Evolutionary conservation across 2,888 invertebrate species (phyloP), one percentile per base, ranked within the genome.

Genomic region (Polyploca ridens): DNA sequence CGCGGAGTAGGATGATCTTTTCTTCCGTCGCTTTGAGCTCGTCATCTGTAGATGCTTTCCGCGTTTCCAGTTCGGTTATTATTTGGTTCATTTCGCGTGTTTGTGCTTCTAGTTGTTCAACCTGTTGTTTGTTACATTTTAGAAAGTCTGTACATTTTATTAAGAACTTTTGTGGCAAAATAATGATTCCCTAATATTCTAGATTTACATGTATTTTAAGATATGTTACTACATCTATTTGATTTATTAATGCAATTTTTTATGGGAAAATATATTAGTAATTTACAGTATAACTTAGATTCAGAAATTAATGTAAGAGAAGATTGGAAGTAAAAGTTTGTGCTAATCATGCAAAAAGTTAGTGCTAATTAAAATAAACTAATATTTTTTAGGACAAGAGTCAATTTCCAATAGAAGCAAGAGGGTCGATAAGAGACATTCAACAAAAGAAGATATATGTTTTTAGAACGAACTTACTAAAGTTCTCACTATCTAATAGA

Each of bases 61-160:
- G 95, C 0, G 93, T 86, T 74, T 96, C 96, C 1, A 96, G 87
- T 10, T 96, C 96, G 1, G 90, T 84, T 69, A 97, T 94, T 63
- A 95, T 90, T 70, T 95, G 93, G 61, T 95, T 95, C 89, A 96
- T 95, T 68, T 97, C 96, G 41, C 96, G 95, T 61, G 97, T 93
- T 88, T 98, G 97, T 3, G 95, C 91, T 88, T 97, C 97, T 71
- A 98, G 89, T 64, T 96, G 96, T 82, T 97, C 97, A 63, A 97
- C 96, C 98, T 98, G 76, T 61, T 69, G 69, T 54, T 54, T 54
- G 19, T 54, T 19, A 7, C 54, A 54, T 54, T 54, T 54, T 7
- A 16, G 16, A 46, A n/a, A 46, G n/a, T 14, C 46, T 46, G 46
- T 46, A 46, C 46, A 46, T 35, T 35, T 35, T 46, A 46, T 46